Evolutionary conservation across 2,797 vertebrate genomes (phyloP), one percentile per base, ranked within the genome.

Genomic region (Hyperoplus lanceolatus): DNA sequence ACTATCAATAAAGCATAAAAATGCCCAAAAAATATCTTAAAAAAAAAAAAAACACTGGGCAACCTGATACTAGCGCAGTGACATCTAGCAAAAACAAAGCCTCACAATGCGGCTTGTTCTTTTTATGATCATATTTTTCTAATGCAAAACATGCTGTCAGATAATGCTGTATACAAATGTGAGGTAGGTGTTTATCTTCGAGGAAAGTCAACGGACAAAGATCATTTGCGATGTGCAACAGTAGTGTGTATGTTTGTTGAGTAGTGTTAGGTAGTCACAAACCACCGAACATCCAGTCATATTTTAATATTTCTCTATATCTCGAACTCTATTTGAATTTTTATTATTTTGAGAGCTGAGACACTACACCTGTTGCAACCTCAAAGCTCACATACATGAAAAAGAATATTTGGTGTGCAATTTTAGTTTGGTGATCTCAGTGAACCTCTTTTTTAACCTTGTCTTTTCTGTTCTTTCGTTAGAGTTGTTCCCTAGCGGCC

Each of bases 401-500:
- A 49, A 2, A 21, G 39, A 38, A 14, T 29, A 9, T 36, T n/a
- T 48, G 15, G 29, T 39, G 5, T 9, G 60, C 39, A 8, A 53
- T 7, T 36, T 69, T 43, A 4, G 15, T 16, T 15, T 18, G 6
- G 6, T 8, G 13, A 8, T 61, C 5, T 42, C 4, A 43, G 49
- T 49, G 6, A 72, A 38, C 3, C 14, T 2, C 8, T 16, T 0
- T 69, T 53, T 51, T 48, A 1, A 8, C 4, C 2, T 65, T 5
- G 67, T 85, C 79, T 67, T 56, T 84, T 66, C 18, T 62, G 12
- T 36, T 59, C 0, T 0, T 63, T 43, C 2, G 0, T 18, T 81
- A 99, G 98, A 99, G 85, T 88, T 97, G 81, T 99, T 99, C 83
- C 92, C 96, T 16, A 96, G 91, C 36, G 98, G 98, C 38, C 96